Evolutionary conservation across 2,888 invertebrate genomes (phyloP).

Genomic region (Heliconius aoede): DNA sequence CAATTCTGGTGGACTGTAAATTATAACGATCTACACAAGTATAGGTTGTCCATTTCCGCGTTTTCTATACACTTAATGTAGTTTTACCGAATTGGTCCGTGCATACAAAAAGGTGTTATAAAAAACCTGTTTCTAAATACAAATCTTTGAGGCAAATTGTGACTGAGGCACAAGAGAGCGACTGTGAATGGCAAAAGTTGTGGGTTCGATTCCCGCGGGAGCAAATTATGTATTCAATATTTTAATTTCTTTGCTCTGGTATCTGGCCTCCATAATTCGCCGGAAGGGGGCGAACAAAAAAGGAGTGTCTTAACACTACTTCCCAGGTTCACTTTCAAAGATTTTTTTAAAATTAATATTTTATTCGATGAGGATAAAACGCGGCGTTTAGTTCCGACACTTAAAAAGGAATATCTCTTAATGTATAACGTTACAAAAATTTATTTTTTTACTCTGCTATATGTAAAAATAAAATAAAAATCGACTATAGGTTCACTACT

Average conservation of each 20-base stretch:
- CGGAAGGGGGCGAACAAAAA: neutral
- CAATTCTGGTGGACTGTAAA: neutral
- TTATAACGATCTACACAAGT: neutral
- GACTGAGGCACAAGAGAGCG: too few species aligned
- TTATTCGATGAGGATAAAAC: too few species aligned
- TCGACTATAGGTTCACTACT: slow-evolving; percentile 1
- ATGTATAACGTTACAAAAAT: too few species aligned
- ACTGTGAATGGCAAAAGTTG: too few species aligned
- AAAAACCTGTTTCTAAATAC: slow-evolving; percentile 12
- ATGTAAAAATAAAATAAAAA: neutral
- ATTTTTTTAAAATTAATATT: too few species aligned
- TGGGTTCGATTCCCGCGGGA: neutral
- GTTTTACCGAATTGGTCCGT: neutral
- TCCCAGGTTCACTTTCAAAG: neutral
- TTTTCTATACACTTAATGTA: slow-evolving; percentile 1
- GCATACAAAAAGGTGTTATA: neutral
- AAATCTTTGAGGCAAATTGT: neutral
- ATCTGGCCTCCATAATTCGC: neutral
- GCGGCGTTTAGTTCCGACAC: too few species aligned
- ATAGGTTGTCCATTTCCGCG: slow-evolving; percentile 28
- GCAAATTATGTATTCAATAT: too few species aligned
- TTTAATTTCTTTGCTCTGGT: too few species aligned
- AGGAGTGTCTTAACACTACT: neutral
- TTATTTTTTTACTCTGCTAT: neutral
- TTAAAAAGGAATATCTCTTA: neutral